Percentiles rank a stretch among this genome's conserved stretches.
phyloP scores from a whole-genome alignment of 1,140 invertebrate genomes.

The Drosophila ironensis region DNA sequence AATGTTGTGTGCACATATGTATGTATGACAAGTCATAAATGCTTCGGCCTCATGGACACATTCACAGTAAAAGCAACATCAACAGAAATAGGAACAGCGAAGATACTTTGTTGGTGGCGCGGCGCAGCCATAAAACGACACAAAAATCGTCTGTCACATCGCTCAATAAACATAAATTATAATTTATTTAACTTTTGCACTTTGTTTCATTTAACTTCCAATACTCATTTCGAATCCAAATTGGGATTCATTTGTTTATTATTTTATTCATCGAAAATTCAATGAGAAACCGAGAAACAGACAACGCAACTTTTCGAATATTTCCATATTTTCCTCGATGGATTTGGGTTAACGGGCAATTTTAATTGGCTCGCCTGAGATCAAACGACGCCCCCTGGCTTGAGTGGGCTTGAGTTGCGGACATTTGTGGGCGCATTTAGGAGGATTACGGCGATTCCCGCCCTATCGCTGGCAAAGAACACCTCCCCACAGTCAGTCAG shows the following conservation, averaged over 20 bases:
- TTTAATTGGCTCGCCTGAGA: constrained; percentile 65
- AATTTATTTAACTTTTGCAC: constrained; percentile 73
- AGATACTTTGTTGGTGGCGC: constrained; percentile 28
- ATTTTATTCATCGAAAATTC: constrained; percentile 33
- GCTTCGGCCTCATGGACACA: constrained; percentile 46
- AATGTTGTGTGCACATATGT: constrained; percentile 27
- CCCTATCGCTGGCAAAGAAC: constrained; percentile 65
- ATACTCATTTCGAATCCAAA: constrained; percentile 43
- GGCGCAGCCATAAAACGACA: constrained; percentile 55
- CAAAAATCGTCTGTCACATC: constrained; percentile 64
- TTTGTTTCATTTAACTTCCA: constrained; percentile 49
- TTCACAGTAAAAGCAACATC: constrained; percentile 35
- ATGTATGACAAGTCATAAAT: constrained; percentile 78
- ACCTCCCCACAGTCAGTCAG: constrained; percentile 26
- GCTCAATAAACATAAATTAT: constrained; percentile 79
- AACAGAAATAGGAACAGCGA: constrained; percentile 6
- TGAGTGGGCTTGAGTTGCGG: not conserved
- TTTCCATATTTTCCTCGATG: constrained; percentile 66
- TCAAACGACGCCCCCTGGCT: constrained; percentile 62
- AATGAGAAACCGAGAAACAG: constrained; percentile 33
- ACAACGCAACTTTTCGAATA: constrained; percentile 65
- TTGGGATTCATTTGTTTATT: constrained; percentile 56
- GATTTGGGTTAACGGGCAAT: constrained; percentile 7
- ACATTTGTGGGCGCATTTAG: not conserved
- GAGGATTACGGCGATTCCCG: not conserved